Percentiles rank a stretch among this genome's conserved stretches.
Evolutionary conservation across 2,888 invertebrate genomes (phyloP).

Genomic region (Himalopsyche anomala): DNA sequence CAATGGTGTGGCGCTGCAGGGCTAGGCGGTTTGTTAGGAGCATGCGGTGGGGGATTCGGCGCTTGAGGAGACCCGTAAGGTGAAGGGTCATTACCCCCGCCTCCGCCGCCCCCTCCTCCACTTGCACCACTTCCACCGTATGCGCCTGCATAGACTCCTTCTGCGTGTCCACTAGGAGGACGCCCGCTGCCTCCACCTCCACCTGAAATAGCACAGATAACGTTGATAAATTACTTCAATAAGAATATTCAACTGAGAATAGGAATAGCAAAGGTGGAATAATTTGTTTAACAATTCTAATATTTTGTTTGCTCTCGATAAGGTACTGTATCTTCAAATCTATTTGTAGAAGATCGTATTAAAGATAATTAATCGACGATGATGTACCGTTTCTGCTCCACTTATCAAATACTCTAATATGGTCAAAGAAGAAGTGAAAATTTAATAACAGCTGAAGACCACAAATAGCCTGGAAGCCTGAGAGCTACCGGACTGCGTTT

Average conservation of each 20-base stretch:
- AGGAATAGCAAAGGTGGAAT: too few species aligned
- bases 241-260: background rate
- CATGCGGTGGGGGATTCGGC: slow-evolving; percentile 71
- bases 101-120: slow-evolving; percentile 81
- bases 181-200: slow-evolving; percentile 61
- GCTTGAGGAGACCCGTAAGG: slow-evolving; percentile 74
- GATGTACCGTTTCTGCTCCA: too few species aligned
- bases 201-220: slow-evolving; percentile 36
- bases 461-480: too few species aligned
- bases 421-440: too few species aligned
- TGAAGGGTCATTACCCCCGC: slow-evolving; percentile 76
- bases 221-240: slow-evolving; percentile 9
- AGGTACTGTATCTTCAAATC: too few species aligned
- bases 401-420: too few species aligned
- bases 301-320: too few species aligned
- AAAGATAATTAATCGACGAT: too few species aligned
- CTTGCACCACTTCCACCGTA: slow-evolving; percentile 76
- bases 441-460: too few species aligned
- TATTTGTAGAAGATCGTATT: too few species aligned
- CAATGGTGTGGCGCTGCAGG: slow-evolving; percentile 62
- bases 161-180: slow-evolving; percentile 66
- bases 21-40: slow-evolving; percentile 70
- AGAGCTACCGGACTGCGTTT: too few species aligned
- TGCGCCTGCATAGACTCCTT: slow-evolving; percentile 75
- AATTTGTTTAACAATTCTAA: background rate